phyloP scores from a whole-genome alignment of 1,140 invertebrate genomes.

The Cyrtorhinus lividipennis region DNA sequence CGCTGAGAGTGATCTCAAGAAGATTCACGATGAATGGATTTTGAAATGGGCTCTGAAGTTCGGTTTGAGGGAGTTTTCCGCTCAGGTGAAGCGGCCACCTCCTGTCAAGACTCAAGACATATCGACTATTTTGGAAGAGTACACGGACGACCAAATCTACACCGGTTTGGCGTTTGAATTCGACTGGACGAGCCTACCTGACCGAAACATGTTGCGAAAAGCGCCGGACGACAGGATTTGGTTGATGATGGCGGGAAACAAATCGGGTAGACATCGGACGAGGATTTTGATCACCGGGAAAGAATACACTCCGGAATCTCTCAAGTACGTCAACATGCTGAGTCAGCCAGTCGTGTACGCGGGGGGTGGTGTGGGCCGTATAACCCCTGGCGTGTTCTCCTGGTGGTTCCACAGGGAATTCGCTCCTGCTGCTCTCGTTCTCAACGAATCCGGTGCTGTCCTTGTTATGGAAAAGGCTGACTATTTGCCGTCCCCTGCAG shows the following conservation, averaged over 20 bases:
- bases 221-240: slow-evolving; percentile 31
- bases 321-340: slow-evolving; percentile 37
- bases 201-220: slow-evolving; percentile 23
- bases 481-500: slow-evolving; percentile 30
- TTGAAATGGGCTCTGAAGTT: slow-evolving; percentile 22
- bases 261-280: slow-evolving; percentile 35
- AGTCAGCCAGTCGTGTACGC: slow-evolving; percentile 40
- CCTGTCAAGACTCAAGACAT: background rate
- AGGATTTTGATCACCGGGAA: slow-evolving; percentile 35
- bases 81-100: background rate
- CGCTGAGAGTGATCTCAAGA: slow-evolving; percentile 6
- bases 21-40: slow-evolving; percentile 22
- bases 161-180: slow-evolving; percentile 33
- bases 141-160: slow-evolving; percentile 34
- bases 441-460: slow-evolving; percentile 34
- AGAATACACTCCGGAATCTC: slow-evolving; percentile 35
- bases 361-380: slow-evolving; percentile 34
- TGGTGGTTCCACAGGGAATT: slow-evolving; percentile 41
- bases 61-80: slow-evolving; percentile 16
- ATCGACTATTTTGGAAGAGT: slow-evolving; percentile 20
- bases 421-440: slow-evolving; percentile 33
- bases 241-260: slow-evolving; percentile 36
- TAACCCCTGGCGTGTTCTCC: slow-evolving; percentile 35
- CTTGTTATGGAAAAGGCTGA: slow-evolving; percentile 32
- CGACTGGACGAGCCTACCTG: slow-evolving; percentile 35